phyloP scores from a whole-genome alignment of 2,888 invertebrate genomes.

The Chrysina gloriosa region DNA sequence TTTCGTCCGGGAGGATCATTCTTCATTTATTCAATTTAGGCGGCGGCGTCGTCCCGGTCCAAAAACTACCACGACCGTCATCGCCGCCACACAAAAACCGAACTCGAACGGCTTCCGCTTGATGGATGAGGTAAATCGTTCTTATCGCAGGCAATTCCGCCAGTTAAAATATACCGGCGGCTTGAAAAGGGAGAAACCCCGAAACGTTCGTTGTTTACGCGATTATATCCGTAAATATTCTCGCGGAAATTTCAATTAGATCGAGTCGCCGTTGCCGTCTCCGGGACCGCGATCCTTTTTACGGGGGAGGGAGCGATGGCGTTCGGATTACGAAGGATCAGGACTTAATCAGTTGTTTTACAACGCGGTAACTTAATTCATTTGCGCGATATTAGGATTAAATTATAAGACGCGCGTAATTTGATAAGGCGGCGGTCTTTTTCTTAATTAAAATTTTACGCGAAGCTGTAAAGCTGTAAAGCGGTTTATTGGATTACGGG shows the following conservation, averaged over 20 bases:
- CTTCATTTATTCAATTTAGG: constrained; percentile 12
- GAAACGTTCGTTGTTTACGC: background rate
- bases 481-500: background rate
- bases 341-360: constrained; percentile 17
- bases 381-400: background rate
- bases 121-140: constrained; percentile 30
- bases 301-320: no score
- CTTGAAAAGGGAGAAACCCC: background rate
- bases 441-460: constrained; percentile 2
- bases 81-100: background rate
- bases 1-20: constrained; percentile 1
- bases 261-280: no score
- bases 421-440: background rate
- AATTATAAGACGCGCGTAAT: constrained; percentile 10
- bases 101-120: background rate
- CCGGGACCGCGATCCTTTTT: no score
- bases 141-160: background rate
- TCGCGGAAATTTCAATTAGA: background rate
- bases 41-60: background rate
- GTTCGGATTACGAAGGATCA: constrained; percentile 3
- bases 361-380: constrained; percentile 10
- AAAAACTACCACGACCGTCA: background rate
- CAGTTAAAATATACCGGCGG: no score
- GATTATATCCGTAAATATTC: background rate
- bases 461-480: background rate